A percentile compares a stretch with the other conserved stretches of the same genome.
phyloP scores from a whole-genome alignment of 2,797 vertebrate genomes.

The Vipera ursinii region DNA sequence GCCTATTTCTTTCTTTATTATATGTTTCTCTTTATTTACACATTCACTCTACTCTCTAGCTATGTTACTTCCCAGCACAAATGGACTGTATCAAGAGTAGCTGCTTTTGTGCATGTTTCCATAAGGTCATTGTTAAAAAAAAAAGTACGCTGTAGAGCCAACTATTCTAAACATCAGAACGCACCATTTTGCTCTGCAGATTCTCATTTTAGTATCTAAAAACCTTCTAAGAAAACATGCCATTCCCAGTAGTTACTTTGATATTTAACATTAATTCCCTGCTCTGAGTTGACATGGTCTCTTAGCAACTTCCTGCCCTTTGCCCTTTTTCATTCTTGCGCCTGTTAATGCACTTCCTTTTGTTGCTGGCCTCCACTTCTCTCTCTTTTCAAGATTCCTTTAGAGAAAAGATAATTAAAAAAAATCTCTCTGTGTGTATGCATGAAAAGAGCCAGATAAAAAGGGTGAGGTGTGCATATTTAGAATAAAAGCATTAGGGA shows the following conservation, averaged over 20 bases:
- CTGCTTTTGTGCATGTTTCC: constrained; percentile 15
- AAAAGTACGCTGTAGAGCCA: constrained; percentile 3
- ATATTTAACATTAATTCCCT: constrained; percentile 63
- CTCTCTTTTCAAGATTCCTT: constrained; percentile 49
- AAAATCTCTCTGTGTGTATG: constrained; percentile 24
- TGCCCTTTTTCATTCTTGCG: constrained; percentile 61
- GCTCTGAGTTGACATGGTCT: constrained; percentile 56
- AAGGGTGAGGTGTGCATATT: constrained; percentile 37
- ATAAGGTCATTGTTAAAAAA: constrained; percentile 11
- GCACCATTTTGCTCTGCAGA: constrained; percentile 6
- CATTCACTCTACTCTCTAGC: constrained; percentile 1
- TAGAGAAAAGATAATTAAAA: constrained; percentile 31
- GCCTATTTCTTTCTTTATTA: not conserved
- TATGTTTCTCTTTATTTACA: constrained; percentile 25
- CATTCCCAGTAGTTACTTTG: constrained; percentile 53
- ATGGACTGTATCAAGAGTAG: constrained; percentile 31
- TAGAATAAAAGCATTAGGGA: constrained; percentile 60
- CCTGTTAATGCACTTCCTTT: constrained; percentile 56
- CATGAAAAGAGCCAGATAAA: not conserved
- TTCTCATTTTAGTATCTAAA: constrained; percentile 45
- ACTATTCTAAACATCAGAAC: constrained; percentile 34
- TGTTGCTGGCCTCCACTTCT: constrained; percentile 31
- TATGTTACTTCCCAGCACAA: not conserved
- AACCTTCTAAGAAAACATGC: constrained; percentile 42
- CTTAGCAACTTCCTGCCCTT: constrained; percentile 63